These are phyloP conservation scores for Ostrea edulis DNA, from an alignment of 1,140 invertebrate genomes.

Conservation along the genomic window DNA sequence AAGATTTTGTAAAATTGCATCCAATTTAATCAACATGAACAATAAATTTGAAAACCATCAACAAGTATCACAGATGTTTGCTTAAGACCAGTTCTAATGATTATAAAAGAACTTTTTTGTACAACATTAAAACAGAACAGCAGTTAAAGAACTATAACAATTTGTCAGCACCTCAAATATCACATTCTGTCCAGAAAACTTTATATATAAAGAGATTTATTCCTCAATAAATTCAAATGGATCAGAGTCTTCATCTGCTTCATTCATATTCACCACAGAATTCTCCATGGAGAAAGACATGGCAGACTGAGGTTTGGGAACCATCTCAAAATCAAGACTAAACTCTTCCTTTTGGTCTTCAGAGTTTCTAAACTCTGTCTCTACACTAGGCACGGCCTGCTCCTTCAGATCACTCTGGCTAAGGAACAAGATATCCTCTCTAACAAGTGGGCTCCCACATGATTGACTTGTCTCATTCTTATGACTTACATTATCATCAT, in stretches of 20 bases:
- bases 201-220: background rate
- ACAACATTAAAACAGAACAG: background rate
- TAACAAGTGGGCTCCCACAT: background rate
- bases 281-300: background rate
- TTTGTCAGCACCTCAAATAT: background rate
- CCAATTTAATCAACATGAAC: background rate
- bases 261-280: background rate
- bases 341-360: background rate
- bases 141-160: background rate
- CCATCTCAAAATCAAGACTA: background rate
- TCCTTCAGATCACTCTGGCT: background rate
- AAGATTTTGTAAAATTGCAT: background rate
- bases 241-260: slow-evolving; percentile 16
- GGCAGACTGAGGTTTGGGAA: background rate
- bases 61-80: slow-evolving; percentile 32
- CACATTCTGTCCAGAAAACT: background rate
- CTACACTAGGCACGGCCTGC: background rate
- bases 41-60: background rate
- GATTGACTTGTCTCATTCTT: background rate
- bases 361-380: background rate
- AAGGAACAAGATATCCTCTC: background rate
- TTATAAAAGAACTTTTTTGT: background rate
- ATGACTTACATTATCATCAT: background rate
- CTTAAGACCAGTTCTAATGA: slow-evolving; percentile 9
- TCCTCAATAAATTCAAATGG: slow-evolving; percentile 23